A percentile compares a stretch with the other conserved stretches of the same genome.
Conservation (phyloP, 2,888 invertebrate species). For the Temnothorax ravouxi region DNA sequence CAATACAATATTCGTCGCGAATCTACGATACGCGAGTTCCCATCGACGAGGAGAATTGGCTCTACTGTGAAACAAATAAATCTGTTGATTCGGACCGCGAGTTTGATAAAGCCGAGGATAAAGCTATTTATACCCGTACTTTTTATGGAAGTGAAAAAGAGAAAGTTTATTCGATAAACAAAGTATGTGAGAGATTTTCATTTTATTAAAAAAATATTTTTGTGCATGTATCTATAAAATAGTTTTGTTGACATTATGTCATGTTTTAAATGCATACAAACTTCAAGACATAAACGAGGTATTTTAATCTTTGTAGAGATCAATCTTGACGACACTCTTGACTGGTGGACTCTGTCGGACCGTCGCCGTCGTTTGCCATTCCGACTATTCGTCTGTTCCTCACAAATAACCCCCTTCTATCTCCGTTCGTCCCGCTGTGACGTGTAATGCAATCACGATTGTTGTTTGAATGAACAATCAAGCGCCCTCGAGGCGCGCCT, state of each 20-base stretch:
- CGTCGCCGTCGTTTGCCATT: constrained; percentile 30
- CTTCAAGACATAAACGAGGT: background rate
- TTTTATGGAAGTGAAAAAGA: background rate
- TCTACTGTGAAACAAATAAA: background rate
- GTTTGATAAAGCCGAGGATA: too few relatives aligned
- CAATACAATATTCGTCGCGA: constrained; percentile 44
- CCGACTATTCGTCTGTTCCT: constrained; percentile 51
- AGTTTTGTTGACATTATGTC: background rate
- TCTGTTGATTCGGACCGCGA: background rate
- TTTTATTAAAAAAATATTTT: constrained; percentile 1
- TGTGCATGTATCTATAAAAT: background rate
- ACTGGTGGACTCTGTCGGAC: constrained; percentile 1
- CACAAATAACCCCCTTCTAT: constrained; percentile 54
- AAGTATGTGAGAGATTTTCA: background rate
- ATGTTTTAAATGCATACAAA: background rate
- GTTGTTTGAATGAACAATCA: constrained; percentile 87
- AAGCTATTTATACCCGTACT: background rate
- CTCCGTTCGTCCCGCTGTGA: constrained; percentile 61
- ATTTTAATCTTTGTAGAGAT: background rate
- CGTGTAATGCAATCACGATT: constrained; percentile 86
- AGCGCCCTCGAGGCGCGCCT: constrained; percentile 86
- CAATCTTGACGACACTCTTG: background rate
- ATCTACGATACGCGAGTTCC: constrained; percentile 58
- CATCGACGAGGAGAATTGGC: constrained; percentile 54
- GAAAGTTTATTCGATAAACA: background rate